Percentiles rank a stretch among this genome's conserved stretches.
These are phyloP conservation scores for Nebria brevicollis DNA, from an alignment of 2,888 invertebrate genomes.

Conservation along the genomic window DNA sequence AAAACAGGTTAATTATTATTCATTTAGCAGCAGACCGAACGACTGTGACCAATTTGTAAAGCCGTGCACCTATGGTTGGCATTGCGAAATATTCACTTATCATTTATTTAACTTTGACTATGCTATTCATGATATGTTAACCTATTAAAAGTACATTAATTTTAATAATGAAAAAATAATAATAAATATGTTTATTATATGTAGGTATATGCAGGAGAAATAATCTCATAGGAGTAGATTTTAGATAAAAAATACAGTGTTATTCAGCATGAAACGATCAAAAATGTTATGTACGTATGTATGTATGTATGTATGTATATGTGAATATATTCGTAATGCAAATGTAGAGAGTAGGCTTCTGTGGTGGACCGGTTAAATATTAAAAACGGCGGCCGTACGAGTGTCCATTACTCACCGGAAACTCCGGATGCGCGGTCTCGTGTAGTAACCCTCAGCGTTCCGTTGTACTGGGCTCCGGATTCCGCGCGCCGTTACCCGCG, in stretches of 20 bases:
- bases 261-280: constrained; percentile 16
- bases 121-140: background rate
- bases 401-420: constrained; percentile 45
- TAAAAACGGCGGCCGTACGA: constrained; percentile 37
- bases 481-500: constrained; percentile 17
- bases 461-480: constrained; percentile 11
- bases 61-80: background rate
- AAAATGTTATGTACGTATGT: too few species aligned
- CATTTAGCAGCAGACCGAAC: constrained; percentile 35
- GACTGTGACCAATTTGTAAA: too few species aligned
- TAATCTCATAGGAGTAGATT: constrained; percentile 48
- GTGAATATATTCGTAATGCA: constrained; percentile 30
- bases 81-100: background rate
- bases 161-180: too few species aligned
- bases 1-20: constrained; percentile 35
- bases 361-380: constrained; percentile 35
- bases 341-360: constrained; percentile 14
- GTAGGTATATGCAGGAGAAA: background rate
- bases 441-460: constrained; percentile 13
- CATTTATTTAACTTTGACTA: background rate
- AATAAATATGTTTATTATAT: too few species aligned
- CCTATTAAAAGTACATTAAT: too few species aligned
- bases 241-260: constrained; percentile 50
- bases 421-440: constrained; percentile 31
- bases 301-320: background rate